Conservation (phyloP, 2,888 invertebrate species). For the Pollenia labialis region DNA sequence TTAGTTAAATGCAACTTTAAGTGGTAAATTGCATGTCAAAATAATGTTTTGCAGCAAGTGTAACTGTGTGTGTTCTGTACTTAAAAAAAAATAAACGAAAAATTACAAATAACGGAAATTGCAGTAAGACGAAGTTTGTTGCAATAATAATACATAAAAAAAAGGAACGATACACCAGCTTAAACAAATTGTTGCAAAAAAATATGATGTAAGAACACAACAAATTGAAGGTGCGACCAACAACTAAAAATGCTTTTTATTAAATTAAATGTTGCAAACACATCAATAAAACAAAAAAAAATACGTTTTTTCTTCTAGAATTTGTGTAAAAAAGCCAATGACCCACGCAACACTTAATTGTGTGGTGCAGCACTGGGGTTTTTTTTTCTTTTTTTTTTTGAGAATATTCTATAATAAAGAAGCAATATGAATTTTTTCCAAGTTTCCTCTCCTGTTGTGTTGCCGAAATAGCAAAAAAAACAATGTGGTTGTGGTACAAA, state of each 20-base stretch:
- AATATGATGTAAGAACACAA: slow-evolving; percentile 67
- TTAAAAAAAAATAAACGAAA: slow-evolving; percentile 20
- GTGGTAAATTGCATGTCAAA: slow-evolving; percentile 71
- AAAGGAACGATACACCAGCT: slow-evolving; percentile 35
- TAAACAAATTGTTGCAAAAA: slow-evolving; percentile 20
- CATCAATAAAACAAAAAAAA: slow-evolving; percentile 48
- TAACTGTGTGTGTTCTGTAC: slow-evolving; percentile 1
- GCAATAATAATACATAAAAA: not conserved
- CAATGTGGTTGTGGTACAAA: not conserved
- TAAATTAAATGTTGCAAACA: slow-evolving; percentile 72
- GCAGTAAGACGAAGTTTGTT: slow-evolving; percentile 48
- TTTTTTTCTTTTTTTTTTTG: not conserved
- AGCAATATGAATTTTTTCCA: slow-evolving; percentile 39
- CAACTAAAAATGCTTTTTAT: slow-evolving; percentile 71
- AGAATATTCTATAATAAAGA: slow-evolving; percentile 56
- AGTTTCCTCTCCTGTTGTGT: slow-evolving; percentile 16
- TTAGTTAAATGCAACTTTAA: slow-evolving; percentile 65
- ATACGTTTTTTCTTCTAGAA: not conserved
- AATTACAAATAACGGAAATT: slow-evolving; percentile 69
- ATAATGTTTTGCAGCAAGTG: slow-evolving; percentile 46
- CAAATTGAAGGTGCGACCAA: slow-evolving; percentile 71
- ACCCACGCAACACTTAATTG: slow-evolving; percentile 69
- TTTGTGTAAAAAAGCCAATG: slow-evolving; percentile 63
- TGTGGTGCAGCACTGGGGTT: slow-evolving; percentile 32
- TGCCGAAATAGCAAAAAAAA: slow-evolving; percentile 37